phyloP scores from a whole-genome alignment of 2,797 vertebrate species.

The Myotis planiceps region DNA sequence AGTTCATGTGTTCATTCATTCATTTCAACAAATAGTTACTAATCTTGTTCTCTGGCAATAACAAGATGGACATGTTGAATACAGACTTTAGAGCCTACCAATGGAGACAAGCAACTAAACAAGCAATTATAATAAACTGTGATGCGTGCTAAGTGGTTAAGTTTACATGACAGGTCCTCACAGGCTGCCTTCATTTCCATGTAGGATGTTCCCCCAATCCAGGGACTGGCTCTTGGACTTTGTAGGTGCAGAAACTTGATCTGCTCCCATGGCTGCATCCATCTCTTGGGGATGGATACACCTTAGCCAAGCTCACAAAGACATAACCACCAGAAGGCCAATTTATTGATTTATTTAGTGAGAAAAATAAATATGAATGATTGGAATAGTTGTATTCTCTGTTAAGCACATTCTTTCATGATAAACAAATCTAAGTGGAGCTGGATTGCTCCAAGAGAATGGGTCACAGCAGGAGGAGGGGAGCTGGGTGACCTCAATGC shows the following conservation, averaged over 20 bases:
- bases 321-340: not conserved
- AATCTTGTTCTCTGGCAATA: not conserved
- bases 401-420: not conserved
- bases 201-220: not conserved
- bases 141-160: not conserved
- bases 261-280: not conserved
- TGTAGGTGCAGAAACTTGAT: not conserved
- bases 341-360: not conserved
- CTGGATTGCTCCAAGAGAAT: not conserved
- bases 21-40: not conserved
- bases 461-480: not conserved
- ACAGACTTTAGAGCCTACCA: not conserved
- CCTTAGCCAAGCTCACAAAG: slow-evolving; percentile 1
- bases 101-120: not conserved
- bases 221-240: not conserved
- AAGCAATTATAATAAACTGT: not conserved
- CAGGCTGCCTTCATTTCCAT: not conserved
- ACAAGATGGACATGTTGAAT: not conserved
- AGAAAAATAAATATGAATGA: not conserved
- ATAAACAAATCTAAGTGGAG: not conserved
- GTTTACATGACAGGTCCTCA: not conserved
- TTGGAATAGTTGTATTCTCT: not conserved
- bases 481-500: not conserved
- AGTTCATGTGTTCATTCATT: not conserved
- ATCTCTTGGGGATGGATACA: not conserved